Evolutionary conservation across 2,888 invertebrate genomes (phyloP).

Genomic region (Lycaena phlaeas): DNA sequence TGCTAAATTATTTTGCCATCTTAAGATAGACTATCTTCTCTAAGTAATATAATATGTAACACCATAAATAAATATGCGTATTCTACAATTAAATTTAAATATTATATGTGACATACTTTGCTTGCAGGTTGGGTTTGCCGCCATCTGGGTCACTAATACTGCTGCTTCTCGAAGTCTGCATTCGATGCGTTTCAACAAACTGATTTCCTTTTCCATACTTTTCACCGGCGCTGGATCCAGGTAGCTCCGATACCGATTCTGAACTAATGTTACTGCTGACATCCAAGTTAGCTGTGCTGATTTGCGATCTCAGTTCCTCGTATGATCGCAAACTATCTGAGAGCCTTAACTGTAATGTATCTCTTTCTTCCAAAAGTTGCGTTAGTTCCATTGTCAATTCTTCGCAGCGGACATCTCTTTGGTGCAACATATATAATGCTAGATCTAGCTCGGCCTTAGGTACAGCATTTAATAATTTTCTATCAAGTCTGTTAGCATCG

Average conservation of each 20-base stretch:
- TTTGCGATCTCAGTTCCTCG: constrained; percentile 65
- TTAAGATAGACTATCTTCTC: no score
- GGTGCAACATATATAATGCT: constrained; percentile 88
- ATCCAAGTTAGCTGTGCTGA: constrained; percentile 35
- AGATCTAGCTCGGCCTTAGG: constrained; percentile 81
- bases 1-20: no score
- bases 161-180: constrained; percentile 51
- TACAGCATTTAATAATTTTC: constrained; percentile 47
- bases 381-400: constrained; percentile 89
- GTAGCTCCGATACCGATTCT: constrained; percentile 39
- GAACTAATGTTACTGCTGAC: constrained; percentile 33
- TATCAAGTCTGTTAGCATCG: constrained; percentile 28
- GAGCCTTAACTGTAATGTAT: constrained; percentile 85
- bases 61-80: constrained; percentile 1
- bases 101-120: constrained; percentile 44
- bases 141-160: constrained; percentile 54
- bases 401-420: constrained; percentile 88
- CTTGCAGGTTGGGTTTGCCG: constrained; percentile 58
- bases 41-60: background rate
- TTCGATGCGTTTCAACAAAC: constrained; percentile 48
- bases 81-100: background rate
- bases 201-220: constrained; percentile 30
- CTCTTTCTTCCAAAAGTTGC: constrained; percentile 87
- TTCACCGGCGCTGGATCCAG: constrained; percentile 35
- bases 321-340: constrained; percentile 85